These are phyloP conservation scores for Trissonchulus sp. DNA, from an alignment of 2,888 invertebrate genomes.

Conservation along the genomic window DNA sequence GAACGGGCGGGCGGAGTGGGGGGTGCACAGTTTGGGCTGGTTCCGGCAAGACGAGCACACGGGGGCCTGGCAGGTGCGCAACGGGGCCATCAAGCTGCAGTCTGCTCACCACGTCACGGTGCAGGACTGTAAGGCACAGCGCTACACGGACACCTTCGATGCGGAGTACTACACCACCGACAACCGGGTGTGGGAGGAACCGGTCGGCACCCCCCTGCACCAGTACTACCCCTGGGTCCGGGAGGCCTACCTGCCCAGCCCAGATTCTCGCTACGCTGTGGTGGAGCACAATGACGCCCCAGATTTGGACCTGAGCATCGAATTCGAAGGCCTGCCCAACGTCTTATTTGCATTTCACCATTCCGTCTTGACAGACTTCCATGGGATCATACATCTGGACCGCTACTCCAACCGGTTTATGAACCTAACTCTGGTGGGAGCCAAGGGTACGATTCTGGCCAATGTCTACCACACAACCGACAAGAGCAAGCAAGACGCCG, in stretches of 20 bases:
- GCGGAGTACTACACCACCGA: conserved; percentile 45
- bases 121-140: conserved; percentile 47
- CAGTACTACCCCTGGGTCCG: conserved; percentile 17
- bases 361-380: conserved; percentile 8
- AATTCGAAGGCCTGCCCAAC: conserved; percentile 6
- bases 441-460: conserved; percentile 15
- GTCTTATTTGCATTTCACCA: conserved; percentile 16
- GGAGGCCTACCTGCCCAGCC: not conserved
- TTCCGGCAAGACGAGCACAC: conserved; percentile 42
- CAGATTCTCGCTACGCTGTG: not conserved
- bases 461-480: not conserved
- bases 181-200: not conserved
- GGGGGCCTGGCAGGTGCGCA: conserved; percentile 43
- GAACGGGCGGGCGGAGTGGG: conserved; percentile 40
- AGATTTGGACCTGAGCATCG: not conserved
- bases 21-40: conserved; percentile 44
- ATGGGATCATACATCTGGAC: conserved; percentile 19
- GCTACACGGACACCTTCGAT: conserved; percentile 42
- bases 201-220: not conserved
- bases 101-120: conserved; percentile 46
- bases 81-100: conserved; percentile 45
- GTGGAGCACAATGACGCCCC: not conserved
- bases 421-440: conserved; percentile 5
- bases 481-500: no score
- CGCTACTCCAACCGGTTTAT: conserved; percentile 5